Percentiles rank a stretch among this genome's conserved stretches.
These are phyloP conservation scores for Pogonocherus hispidulus DNA, from an alignment of 2,888 invertebrate genomes.

Conservation along the genomic window DNA sequence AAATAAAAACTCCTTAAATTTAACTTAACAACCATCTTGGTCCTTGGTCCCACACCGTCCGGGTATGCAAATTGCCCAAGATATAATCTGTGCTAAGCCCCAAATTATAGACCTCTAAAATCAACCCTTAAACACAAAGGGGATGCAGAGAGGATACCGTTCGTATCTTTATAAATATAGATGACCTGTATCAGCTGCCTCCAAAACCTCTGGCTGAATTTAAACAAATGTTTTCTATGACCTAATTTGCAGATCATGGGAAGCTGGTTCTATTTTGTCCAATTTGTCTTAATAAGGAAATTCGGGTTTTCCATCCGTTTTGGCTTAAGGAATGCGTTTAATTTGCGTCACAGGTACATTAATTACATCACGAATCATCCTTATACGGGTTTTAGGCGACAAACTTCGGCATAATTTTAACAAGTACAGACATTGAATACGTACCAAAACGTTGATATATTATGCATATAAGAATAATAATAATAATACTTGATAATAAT, in stretches of 20 bases:
- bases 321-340: no score
- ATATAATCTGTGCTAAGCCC: constrained; percentile 1
- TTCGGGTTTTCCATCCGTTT: not conserved
- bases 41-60: not conserved
- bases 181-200: constrained; percentile 6
- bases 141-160: not conserved
- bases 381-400: no score
- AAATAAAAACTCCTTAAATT: not conserved
- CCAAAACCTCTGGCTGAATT: not conserved
- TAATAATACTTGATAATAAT: no score
- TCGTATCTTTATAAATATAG: constrained; percentile 7
- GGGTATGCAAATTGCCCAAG: not conserved
- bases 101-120: constrained; percentile 15
- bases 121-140: constrained; percentile 14
- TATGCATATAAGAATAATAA: no score
- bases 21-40: not conserved
- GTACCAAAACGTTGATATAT: no score
- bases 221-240: not conserved
- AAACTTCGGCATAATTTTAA: no score
- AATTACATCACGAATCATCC: no score
- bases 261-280: not conserved
- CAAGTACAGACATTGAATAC: no score
- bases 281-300: not conserved
- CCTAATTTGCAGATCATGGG: not conserved
- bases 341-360: no score